Conservation (phyloP, 1,140 invertebrate genomes). For the Carposina sasakii region DNA sequence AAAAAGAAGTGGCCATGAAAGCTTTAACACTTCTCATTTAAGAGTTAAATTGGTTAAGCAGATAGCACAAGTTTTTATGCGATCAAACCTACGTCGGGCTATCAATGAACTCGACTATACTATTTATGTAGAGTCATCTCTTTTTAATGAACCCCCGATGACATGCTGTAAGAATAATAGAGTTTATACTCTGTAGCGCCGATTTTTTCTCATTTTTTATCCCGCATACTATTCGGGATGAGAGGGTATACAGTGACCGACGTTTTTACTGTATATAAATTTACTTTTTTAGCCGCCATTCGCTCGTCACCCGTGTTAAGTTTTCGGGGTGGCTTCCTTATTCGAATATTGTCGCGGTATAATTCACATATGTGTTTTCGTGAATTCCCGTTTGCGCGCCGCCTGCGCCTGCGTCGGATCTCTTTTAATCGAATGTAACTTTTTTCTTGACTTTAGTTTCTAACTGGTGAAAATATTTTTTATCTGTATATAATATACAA, state of each 20-base stretch:
- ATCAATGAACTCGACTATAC: conserved; percentile 70
- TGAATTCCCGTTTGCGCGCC: too few relatives aligned
- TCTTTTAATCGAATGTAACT: too few relatives aligned
- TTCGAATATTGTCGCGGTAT: too few relatives aligned
- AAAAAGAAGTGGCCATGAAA: conserved; percentile 25
- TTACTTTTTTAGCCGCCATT: conserved; percentile 41
- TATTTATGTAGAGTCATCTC: conserved; percentile 70
- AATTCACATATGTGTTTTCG: too few relatives aligned
- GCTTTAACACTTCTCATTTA: conserved; percentile 30
- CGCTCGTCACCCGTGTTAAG: conserved; percentile 29
- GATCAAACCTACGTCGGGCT: conserved; percentile 61
- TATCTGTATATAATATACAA: too few relatives aligned
- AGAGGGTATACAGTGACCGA: conserved; percentile 38
- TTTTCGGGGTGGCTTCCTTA: conserved; percentile 32
- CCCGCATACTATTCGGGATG: conserved; percentile 42
- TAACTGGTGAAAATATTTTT: too few relatives aligned
- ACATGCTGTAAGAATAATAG: conserved; percentile 69
- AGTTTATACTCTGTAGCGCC: conserved; percentile 68
- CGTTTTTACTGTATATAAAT: conserved; percentile 15
- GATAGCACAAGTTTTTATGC: conserved; percentile 48
- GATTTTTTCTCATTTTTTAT: conserved; percentile 69
- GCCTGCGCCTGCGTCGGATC: too few relatives aligned
- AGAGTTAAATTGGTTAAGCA: conserved; percentile 26
- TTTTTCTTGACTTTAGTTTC: too few relatives aligned
- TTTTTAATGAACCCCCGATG: conserved; percentile 71